Conservation (phyloP, 1,140 invertebrate genomes). For the Scaptomyza hsui region DNA sequence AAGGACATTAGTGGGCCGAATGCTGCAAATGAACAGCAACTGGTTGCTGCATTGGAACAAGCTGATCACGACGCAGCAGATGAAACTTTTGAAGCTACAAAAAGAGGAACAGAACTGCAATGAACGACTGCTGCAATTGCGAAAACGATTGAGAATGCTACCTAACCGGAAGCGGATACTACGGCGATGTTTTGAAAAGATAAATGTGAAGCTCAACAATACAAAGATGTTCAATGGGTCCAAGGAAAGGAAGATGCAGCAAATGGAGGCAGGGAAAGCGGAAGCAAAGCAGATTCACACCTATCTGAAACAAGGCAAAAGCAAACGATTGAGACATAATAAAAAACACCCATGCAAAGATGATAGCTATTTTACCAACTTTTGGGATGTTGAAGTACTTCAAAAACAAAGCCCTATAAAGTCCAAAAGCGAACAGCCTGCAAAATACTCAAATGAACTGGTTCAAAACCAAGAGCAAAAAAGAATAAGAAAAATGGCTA, state of each 20-base stretch:
- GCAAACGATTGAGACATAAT: not conserved
- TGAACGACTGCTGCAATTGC: conserved; percentile 1
- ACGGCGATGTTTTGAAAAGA: not conserved
- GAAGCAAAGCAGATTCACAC: conserved; percentile 18
- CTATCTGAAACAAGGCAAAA: not conserved
- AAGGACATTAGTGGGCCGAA: not conserved
- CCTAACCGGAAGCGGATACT: conserved; percentile 3
- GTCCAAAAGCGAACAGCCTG: no score
- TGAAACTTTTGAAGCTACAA: conserved; percentile 1
- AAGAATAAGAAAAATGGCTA: no score
- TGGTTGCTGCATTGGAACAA: conserved; percentile 31
- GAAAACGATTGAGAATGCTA: conserved; percentile 12
- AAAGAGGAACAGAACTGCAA: conserved; percentile 8
- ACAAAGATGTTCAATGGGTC: not conserved
- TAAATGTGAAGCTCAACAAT: not conserved
- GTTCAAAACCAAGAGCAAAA: no score
- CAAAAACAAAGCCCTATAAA: not conserved
- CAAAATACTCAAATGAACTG: no score
- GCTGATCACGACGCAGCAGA: conserved; percentile 5
- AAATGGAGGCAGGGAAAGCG: conserved; percentile 22
- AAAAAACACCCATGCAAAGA: not conserved
- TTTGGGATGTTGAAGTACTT: conserved; percentile 27
- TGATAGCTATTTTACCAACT: conserved; percentile 14
- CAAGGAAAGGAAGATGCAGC: not conserved
- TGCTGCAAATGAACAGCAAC: conserved; percentile 24